Evolutionary conservation across 1,140 invertebrate species (phyloP).

Genomic region (Zaprionus lachaisei): DNA sequence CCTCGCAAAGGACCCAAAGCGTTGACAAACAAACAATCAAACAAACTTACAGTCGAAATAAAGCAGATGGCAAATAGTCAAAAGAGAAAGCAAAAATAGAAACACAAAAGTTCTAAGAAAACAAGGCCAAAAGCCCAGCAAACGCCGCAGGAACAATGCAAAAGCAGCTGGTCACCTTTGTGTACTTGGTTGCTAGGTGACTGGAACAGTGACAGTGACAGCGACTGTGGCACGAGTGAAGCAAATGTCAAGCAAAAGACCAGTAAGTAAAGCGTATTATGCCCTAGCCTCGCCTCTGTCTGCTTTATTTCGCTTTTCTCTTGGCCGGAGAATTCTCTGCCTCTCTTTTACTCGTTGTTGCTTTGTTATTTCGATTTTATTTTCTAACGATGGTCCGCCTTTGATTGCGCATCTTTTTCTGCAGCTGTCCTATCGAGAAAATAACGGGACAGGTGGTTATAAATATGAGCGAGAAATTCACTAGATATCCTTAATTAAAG

Average conservation of each 20-base stretch:
- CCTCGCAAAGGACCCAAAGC: conserved; percentile 59
- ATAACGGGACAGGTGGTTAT: conserved; percentile 44
- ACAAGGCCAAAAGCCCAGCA: conserved; percentile 38
- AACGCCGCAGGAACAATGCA: conserved; percentile 36
- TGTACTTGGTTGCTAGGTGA: conserved; percentile 49
- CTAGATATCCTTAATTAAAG: conserved; percentile 82
- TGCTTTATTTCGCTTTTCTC: conserved; percentile 24
- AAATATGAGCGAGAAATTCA: conserved; percentile 78
- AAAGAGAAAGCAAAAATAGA: conserved; percentile 39
- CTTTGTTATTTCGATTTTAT: conserved; percentile 78
- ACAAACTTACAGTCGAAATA: conserved; percentile 50
- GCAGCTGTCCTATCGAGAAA: conserved; percentile 11
- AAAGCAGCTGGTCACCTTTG: conserved; percentile 46
- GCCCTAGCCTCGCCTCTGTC: conserved; percentile 28
- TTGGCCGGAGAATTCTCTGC: not conserved
- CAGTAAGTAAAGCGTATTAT: conserved; percentile 70
- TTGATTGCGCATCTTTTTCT: conserved; percentile 71
- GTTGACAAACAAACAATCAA: conserved; percentile 66
- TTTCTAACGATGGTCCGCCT: conserved; percentile 69
- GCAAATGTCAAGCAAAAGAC: conserved; percentile 25
- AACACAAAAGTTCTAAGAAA: conserved; percentile 18
- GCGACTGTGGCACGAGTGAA: conserved; percentile 25
- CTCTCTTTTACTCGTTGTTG: conserved; percentile 52
- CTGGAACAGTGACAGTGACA: conserved; percentile 32
- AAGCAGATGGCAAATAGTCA: conserved; percentile 69